Percentiles rank a stretch among this genome's conserved stretches.
Evolutionary conservation across 2,797 vertebrate genomes (phyloP).

Genomic region (Clangula hyemalis): DNA sequence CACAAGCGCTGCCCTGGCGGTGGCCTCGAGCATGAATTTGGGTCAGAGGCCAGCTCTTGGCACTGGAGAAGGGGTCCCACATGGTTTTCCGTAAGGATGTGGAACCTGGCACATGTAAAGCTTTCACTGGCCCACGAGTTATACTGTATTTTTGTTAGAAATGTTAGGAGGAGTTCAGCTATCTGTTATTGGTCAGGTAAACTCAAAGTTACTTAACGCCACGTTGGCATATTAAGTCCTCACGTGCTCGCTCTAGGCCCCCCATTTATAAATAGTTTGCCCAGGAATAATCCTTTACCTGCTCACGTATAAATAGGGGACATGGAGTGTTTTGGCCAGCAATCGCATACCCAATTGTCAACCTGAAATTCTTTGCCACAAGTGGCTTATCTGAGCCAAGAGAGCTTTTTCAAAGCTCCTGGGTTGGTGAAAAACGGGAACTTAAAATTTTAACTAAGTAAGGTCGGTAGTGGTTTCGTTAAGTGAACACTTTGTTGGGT

Average conservation of each 20-base stretch:
- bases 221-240: neutral
- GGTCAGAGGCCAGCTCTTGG: neutral
- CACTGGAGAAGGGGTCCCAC: neutral
- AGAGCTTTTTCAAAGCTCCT: neutral
- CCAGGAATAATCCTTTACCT: too few relatives aligned
- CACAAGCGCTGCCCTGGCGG: neutral
- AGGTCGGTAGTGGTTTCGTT: neutral
- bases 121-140: neutral
- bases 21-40: neutral
- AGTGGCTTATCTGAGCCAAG: neutral
- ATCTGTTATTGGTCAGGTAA: neutral
- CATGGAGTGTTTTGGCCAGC: neutral
- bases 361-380: neutral
- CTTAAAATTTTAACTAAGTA: too few relatives aligned
- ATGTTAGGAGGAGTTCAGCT: neutral
- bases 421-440: neutral
- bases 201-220: neutral
- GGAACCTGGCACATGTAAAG: neutral
- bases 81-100: neutral
- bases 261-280: too few relatives aligned
- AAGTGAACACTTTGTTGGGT: slow-evolving; percentile 13
- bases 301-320: neutral
- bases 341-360: fast-evolving
- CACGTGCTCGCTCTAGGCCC: too few relatives aligned
- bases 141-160: neutral